phyloP scores from a whole-genome alignment of 2,113 vertebrate species.

The Pollachius pollachius region DNA sequence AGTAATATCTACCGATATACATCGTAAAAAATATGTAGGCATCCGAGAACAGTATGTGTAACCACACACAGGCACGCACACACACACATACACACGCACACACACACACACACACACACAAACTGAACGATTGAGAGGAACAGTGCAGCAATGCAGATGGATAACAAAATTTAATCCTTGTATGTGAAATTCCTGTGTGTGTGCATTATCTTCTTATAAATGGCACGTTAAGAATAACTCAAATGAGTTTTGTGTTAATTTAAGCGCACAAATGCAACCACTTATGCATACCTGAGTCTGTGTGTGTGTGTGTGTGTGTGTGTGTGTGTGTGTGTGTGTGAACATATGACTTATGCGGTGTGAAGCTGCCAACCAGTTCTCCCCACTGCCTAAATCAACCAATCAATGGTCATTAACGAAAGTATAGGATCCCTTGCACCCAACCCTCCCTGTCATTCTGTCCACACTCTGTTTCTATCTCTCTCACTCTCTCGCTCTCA shows the following conservation, averaged over 20 bases:
- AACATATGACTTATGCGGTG: conserved; percentile 27
- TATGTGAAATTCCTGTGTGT: not conserved
- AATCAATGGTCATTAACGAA: conserved; percentile 65
- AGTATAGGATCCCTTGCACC: conserved; percentile 38
- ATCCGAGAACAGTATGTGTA: conserved; percentile 21
- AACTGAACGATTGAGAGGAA: conserved; percentile 30
- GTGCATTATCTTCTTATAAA: not conserved
- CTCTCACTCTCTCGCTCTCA: no score
- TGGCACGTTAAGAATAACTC: conserved; percentile 19
- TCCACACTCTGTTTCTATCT: conserved; percentile 12
- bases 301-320: not conserved
- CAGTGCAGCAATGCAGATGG: conserved; percentile 43
- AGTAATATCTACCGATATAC: conserved; percentile 11
- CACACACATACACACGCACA: conserved; percentile 1
- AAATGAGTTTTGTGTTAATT: not conserved
- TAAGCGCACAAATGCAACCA: not conserved
- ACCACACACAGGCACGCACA: conserved; percentile 10
- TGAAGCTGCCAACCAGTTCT: conserved; percentile 34
- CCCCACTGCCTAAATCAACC: conserved; percentile 39
- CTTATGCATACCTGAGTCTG: conserved; percentile 2
- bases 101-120: conserved; percentile 17
- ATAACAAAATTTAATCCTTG: not conserved
- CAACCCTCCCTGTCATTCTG: conserved; percentile 21
- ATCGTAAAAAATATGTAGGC: conserved; percentile 35
- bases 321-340: conserved; percentile 3